phyloP scores from a whole-genome alignment of 1,140 invertebrate species.

The Trissolcus basalis region DNA sequence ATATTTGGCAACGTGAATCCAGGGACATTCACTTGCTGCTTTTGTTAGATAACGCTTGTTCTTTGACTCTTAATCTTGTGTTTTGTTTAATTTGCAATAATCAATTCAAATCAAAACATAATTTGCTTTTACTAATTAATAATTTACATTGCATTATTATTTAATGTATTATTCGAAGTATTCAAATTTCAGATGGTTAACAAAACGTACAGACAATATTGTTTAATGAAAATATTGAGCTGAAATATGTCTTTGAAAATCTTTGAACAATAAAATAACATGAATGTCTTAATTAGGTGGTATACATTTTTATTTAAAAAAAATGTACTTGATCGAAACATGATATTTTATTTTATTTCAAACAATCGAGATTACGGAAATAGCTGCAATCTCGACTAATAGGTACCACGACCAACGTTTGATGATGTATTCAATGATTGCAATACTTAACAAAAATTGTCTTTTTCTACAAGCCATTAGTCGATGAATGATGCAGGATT shows the following conservation, averaged over 20 bases:
- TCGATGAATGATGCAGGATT: constrained; percentile 20
- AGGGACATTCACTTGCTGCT: not conserved
- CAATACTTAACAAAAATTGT: constrained; percentile 35
- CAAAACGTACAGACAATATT: too few relatives aligned
- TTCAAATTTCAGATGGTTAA: too few relatives aligned
- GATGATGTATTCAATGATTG: constrained; percentile 50
- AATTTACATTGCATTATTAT: too few relatives aligned
- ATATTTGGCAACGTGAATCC: constrained; percentile 31
- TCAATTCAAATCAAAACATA: not conserved
- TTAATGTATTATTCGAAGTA: too few relatives aligned
- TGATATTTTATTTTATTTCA: not conserved
- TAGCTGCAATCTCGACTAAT: constrained; percentile 31
- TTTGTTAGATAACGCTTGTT: too few relatives aligned
- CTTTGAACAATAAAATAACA: too few relatives aligned
- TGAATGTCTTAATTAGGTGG: too few relatives aligned
- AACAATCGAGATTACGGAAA: not conserved
- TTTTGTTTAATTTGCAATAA: constrained; percentile 1
- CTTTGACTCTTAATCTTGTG: constrained; percentile 19
- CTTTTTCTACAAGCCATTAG: constrained; percentile 42
- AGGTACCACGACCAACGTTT: constrained; percentile 17
- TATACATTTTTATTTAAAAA: not conserved
- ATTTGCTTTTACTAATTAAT: too few relatives aligned
- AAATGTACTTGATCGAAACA: not conserved
- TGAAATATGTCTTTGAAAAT: too few relatives aligned
- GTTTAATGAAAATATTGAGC: too few relatives aligned